These are phyloP conservation scores for Sarcophilus harrisii DNA, from an alignment of 2,797 vertebrate genomes.

Conservation along the genomic window DNA sequence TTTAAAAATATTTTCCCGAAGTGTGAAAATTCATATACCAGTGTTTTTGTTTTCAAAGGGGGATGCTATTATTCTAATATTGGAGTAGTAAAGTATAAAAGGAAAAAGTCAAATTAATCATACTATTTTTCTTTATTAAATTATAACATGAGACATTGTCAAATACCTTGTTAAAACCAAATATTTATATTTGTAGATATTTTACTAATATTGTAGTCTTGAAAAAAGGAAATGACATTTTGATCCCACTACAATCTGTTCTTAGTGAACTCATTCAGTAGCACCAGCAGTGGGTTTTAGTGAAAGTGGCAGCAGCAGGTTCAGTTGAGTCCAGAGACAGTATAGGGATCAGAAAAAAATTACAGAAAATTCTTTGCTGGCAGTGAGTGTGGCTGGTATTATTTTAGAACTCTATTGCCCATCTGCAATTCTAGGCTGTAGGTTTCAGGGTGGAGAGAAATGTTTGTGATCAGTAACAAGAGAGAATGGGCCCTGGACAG, in stretches of 20 bases:
- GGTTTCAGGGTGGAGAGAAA: background rate
- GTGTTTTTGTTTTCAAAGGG: slow-evolving; percentile 35
- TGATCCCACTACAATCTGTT: background rate
- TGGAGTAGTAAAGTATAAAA: background rate
- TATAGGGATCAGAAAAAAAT: background rate
- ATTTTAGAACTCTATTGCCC: background rate
- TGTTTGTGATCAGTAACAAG: background rate
- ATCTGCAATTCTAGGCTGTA: background rate
- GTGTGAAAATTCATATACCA: background rate
- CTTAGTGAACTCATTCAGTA: background rate
- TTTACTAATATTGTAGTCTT: background rate
- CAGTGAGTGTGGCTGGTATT: background rate
- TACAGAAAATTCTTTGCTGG: background rate
- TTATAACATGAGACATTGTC: slow-evolving; percentile 11
- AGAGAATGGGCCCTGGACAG: background rate
- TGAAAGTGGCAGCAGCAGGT: background rate
- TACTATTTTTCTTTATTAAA: slow-evolving; percentile 19
- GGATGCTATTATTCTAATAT: background rate
- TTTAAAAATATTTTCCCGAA: slow-evolving; percentile 22
- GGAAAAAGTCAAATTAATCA: slow-evolving; percentile 46
- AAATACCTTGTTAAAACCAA: background rate
- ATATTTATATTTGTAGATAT: too few relatives aligned
- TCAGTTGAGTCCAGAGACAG: background rate
- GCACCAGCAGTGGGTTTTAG: background rate
- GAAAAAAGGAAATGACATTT: background rate